Percentiles rank a stretch among this genome's conserved stretches.
These are phyloP conservation scores for Carassius auratus DNA, from an alignment of 2,113 vertebrate species.

Conservation along the genomic window DNA sequence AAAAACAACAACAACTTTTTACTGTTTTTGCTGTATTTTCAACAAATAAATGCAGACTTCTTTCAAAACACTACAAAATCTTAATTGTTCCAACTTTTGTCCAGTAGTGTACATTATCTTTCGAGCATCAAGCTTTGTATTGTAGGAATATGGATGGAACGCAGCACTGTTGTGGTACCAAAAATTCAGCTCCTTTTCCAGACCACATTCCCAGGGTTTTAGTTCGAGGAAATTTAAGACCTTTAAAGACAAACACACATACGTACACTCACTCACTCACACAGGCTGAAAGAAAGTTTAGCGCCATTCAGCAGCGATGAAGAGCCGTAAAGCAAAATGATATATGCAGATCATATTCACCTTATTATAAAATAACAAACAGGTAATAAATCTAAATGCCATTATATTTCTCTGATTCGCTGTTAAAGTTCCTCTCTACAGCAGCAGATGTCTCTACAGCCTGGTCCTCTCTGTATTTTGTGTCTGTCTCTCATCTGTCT, in stretches of 20 bases:
- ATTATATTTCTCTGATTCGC: slow-evolving; percentile 46
- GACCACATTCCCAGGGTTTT: slow-evolving; percentile 30
- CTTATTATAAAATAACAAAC: slow-evolving; percentile 26
- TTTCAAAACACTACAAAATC: neutral
- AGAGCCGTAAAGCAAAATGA: slow-evolving; percentile 44
- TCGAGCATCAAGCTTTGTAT: neutral
- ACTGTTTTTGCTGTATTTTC: neutral
- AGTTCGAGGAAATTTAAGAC: slow-evolving; percentile 1
- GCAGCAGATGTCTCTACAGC: slow-evolving; percentile 19
- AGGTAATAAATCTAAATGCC: slow-evolving; percentile 28
- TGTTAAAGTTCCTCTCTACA: slow-evolving; percentile 37
- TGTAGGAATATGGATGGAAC: neutral
- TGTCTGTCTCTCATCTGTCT: slow-evolving; percentile 55
- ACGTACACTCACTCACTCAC: slow-evolving; percentile 2
- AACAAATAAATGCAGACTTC: neutral
- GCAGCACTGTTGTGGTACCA: neutral
- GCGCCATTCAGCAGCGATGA: slow-evolving; percentile 28
- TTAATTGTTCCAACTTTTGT: neutral
- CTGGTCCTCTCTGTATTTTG: slow-evolving; percentile 39
- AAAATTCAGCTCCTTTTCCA: neutral
- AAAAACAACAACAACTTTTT: neutral
- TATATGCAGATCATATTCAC: slow-evolving; percentile 27
- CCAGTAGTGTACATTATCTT: neutral
- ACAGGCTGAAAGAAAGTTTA: slow-evolving; percentile 1
- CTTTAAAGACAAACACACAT: neutral